Percentiles rank a stretch among this genome's conserved stretches.
Evolutionary conservation across 2,797 vertebrate species (phyloP).

Genomic region (Neopelma chrysocephalum): DNA sequence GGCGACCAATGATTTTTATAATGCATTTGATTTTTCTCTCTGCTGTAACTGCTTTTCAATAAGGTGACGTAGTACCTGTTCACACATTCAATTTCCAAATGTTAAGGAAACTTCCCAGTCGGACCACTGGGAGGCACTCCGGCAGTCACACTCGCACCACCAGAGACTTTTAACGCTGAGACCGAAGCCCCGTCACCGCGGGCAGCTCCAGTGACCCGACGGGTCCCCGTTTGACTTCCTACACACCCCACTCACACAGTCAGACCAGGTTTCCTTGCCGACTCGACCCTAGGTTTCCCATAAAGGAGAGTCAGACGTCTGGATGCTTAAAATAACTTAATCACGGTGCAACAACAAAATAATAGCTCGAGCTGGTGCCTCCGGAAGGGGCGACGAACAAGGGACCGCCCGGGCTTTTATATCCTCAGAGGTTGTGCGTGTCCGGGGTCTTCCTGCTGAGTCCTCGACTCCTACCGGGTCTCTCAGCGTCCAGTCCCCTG

Average conservation of each 20-base stretch:
- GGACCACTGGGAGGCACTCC: not conserved
- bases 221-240: not conserved
- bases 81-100: fast-evolving
- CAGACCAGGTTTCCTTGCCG: not conserved
- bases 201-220: fast-evolving
- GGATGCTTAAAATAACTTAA: not conserved
- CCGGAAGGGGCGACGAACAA: not conserved
- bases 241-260: not conserved
- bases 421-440: not conserved
- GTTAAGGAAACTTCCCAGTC: not conserved
- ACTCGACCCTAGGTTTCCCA: fast-evolving
- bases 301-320: not conserved
- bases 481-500: not conserved
- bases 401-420: not conserved
- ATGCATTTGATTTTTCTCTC: not conserved
- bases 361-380: not conserved
- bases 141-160: too few relatives aligned
- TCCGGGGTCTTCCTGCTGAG: not conserved
- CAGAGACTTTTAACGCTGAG: not conserved
- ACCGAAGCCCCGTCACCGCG: fast-evolving
- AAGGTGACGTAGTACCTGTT: not conserved
- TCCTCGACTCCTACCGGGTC: not conserved
- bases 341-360: not conserved
- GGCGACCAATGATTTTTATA: not conserved
- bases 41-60: not conserved